These are phyloP conservation scores for Madoqua kirkii DNA, from an alignment of 2,113 vertebrate genomes.

Conservation along the genomic window DNA sequence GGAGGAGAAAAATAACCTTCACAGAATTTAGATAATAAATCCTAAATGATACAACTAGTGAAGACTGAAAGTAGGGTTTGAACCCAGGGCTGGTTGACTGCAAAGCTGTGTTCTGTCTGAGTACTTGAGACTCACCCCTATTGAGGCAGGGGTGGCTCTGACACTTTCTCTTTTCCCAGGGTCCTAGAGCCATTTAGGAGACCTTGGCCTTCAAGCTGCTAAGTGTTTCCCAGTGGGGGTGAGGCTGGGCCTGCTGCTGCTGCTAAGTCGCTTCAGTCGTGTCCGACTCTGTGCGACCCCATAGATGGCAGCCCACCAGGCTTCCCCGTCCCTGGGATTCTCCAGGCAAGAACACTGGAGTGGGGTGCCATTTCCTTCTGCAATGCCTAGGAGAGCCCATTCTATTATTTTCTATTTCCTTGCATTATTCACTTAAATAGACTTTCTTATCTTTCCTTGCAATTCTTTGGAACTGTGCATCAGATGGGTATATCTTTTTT, in stretches of 20 bases:
- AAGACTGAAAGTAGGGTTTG: neutral
- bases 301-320: too few species aligned
- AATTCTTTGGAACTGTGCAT: neutral
- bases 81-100: neutral
- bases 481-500: neutral
- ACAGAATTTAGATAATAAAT: neutral
- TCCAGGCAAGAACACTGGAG: too few species aligned
- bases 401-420: neutral
- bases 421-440: neutral
- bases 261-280: too few species aligned
- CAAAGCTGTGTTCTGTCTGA: neutral
- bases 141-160: neutral
- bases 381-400: neutral
- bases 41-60: neutral
- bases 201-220: neutral
- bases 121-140: neutral
- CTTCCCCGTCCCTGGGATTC: too few species aligned
- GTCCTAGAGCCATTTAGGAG: neutral
- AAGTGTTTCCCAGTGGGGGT: too few species aligned
- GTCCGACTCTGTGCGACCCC: too few species aligned
- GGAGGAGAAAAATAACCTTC: neutral
- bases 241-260: neutral
- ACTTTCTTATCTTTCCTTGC: neutral
- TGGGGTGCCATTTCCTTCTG: too few species aligned
- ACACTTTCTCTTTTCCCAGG: neutral